Conservation (phyloP, 30 jellyfish, hydroid and myxozoan species). For the Nemopilema nomurai region DNA sequence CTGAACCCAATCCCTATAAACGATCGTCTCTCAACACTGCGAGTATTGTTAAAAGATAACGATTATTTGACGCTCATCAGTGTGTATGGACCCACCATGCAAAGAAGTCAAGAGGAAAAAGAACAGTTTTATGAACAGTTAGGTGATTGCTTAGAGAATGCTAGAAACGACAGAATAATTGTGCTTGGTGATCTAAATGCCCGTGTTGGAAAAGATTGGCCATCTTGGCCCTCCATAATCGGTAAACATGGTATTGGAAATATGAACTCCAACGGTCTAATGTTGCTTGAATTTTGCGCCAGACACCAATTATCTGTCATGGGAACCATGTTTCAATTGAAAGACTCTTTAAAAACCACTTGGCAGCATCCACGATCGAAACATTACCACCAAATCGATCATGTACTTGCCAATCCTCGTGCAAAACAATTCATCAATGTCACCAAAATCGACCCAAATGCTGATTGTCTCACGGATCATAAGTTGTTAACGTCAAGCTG, state of each 20-base stretch:
- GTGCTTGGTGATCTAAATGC: conserved; percentile 41
- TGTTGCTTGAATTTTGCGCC: conserved; percentile 62
- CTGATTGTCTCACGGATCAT: conserved; percentile 45
- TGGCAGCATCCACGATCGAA: conserved; percentile 56
- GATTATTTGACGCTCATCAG: conserved; percentile 27
- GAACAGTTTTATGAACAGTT: conserved; percentile 44
- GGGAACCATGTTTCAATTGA: conserved; percentile 62
- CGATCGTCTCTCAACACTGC: conserved; percentile 37
- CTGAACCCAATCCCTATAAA: conserved; percentile 50
- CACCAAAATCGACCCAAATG: conserved; percentile 16
- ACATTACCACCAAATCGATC: conserved; percentile 61
- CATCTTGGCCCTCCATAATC: conserved; percentile 54
- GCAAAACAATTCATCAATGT: conserved; percentile 52
- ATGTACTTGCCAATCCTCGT: conserved; percentile 30
- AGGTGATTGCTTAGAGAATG: conserved; percentile 21
- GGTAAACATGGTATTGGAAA: conserved; percentile 66
- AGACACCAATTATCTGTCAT: conserved; percentile 45
- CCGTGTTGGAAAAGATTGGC: conserved; percentile 37
- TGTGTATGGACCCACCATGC: conserved; percentile 67
- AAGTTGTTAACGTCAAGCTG: conserved; percentile 34
- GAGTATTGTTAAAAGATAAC: conserved; percentile 16
- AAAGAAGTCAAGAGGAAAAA: conserved; percentile 42
- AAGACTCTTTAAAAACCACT: conserved; percentile 38
- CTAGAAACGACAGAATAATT: conserved; percentile 31
- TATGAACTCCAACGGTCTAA: conserved; percentile 54